Evolutionary conservation across 2,888 invertebrate genomes (phyloP).

Genomic region (Plusia festucae): DNA sequence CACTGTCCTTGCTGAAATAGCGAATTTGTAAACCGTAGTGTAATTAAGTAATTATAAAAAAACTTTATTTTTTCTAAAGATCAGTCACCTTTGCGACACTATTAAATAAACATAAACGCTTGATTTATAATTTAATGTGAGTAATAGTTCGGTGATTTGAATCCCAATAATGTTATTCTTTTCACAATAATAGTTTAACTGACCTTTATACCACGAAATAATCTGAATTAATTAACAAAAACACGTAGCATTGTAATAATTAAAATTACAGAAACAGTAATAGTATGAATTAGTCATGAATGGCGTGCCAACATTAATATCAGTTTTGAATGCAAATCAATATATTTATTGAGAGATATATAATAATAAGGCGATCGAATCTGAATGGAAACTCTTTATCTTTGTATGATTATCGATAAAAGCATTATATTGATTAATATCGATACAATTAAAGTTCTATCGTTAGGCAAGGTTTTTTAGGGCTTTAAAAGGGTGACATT

Average conservation of each 20-base stretch:
- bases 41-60: no score
- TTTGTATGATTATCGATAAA: constrained; percentile 21
- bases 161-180: neutral
- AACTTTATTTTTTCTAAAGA: no score
- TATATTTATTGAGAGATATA: constrained; percentile 33
- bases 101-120: no score
- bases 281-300: constrained; percentile 43
- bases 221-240: constrained; percentile 12
- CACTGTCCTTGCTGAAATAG: neutral
- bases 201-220: neutral
- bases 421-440: constrained; percentile 25
- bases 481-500: no score
- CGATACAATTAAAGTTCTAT: neutral
- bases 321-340: constrained; percentile 45
- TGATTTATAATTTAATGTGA: no score
- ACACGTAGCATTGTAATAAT: constrained; percentile 31
- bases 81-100: no score
- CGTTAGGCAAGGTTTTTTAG: no score
- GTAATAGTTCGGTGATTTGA: no score
- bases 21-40: no score
- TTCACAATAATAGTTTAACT: neutral
- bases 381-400: constrained; percentile 44
- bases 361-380: constrained; percentile 12
- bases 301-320: constrained; percentile 34
- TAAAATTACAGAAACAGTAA: constrained; percentile 42